A percentile compares a stretch with the other conserved stretches of the same genome.
These are phyloP conservation scores for Chymomyza amoena DNA, from an alignment of 2,888 invertebrate genomes.

Conservation along the genomic window DNA sequence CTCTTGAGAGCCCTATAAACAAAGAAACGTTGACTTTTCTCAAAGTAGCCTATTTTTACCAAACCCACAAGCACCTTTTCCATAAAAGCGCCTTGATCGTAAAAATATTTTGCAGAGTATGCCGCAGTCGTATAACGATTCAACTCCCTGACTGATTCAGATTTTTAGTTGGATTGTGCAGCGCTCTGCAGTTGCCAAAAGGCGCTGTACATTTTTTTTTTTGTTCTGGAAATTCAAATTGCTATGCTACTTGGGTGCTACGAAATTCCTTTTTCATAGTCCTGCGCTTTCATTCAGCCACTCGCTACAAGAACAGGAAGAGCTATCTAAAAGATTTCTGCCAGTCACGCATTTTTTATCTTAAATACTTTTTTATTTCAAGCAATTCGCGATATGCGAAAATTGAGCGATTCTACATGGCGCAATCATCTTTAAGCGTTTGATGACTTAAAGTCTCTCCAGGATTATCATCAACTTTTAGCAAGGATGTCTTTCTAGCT, in stretches of 20 bases:
- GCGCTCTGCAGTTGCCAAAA: background rate
- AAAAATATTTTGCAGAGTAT: too few species aligned
- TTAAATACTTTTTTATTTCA: slow-evolving; percentile 12
- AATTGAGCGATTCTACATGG: background rate
- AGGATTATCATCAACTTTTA: background rate
- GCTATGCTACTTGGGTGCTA: background rate
- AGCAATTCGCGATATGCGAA: background rate
- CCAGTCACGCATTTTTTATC: background rate
- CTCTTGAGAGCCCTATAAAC: too few species aligned
- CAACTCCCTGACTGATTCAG: too few species aligned
- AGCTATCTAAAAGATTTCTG: background rate
- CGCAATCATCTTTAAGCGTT: too few species aligned
- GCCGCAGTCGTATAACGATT: too few species aligned
- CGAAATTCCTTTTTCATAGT: background rate
- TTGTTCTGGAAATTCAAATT: background rate
- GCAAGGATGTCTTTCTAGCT: background rate
- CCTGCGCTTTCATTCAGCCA: too few species aligned
- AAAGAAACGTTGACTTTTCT: too few species aligned
- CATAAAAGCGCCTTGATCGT: too few species aligned
- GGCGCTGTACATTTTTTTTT: background rate
- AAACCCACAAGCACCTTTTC: too few species aligned
- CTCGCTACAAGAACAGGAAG: background rate
- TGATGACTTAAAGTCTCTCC: too few species aligned
- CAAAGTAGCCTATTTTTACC: too few species aligned
- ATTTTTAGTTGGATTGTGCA: background rate